These are phyloP conservation scores for Anguilla marmorata DNA, from an alignment of 2,797 vertebrate genomes.

Conservation along the genomic window DNA sequence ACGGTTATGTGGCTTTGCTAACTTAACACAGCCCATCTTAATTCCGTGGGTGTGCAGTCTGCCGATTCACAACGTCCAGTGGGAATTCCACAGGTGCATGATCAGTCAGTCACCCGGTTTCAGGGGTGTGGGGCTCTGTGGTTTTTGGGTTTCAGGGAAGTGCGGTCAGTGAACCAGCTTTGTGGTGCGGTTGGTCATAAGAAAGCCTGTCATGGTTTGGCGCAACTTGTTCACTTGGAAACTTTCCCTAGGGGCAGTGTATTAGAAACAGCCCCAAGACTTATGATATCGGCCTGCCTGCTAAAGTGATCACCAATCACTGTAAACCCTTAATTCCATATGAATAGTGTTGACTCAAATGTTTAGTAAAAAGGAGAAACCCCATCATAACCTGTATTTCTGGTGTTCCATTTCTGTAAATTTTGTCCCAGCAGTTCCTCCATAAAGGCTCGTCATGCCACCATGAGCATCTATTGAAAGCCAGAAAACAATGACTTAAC, in stretches of 20 bases:
- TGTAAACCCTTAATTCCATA: background rate
- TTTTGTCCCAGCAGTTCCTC: background rate
- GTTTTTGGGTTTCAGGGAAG: background rate
- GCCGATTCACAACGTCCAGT: background rate
- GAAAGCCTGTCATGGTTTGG: conserved; percentile 34
- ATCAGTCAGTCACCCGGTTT: background rate
- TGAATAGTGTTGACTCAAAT: background rate
- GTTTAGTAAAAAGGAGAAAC: background rate
- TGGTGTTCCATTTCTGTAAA: background rate
- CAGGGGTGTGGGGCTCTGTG: background rate
- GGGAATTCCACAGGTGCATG: conserved; percentile 3
- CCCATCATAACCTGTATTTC: background rate
- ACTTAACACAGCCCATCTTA: conserved; percentile 66
- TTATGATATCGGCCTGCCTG: background rate
- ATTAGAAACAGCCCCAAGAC: conserved; percentile 26
- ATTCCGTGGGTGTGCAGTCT: conserved; percentile 57
- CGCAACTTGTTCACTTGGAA: conserved; percentile 27
- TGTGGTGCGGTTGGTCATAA: conserved; percentile 18
- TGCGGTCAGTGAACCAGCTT: conserved; percentile 3
- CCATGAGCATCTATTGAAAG: background rate
- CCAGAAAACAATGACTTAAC: background rate
- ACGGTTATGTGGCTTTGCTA: conserved; percentile 45
- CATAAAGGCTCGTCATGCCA: background rate
- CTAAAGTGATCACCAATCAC: background rate
- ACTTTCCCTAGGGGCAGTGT: conserved; percentile 33